Evolutionary conservation across 2,888 invertebrate species (phyloP), one percentile per base, ranked within the genome.

Genomic region (Chalcis sispes): DNA sequence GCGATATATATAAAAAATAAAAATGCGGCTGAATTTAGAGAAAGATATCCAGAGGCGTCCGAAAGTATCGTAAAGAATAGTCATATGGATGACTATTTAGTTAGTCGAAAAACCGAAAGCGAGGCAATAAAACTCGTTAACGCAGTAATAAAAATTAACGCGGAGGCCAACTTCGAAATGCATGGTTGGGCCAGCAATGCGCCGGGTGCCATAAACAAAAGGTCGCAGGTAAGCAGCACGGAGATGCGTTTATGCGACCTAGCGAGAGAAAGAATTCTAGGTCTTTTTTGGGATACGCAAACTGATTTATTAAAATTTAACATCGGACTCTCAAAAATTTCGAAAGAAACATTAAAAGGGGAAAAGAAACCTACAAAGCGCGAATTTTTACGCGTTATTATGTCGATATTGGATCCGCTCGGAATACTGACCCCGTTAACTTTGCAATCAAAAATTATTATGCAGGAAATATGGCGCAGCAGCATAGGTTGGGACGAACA

Each of bases 71-170:
- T 20, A 23, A 42, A 15, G 2, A 42, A 70, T 50, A 36, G 54
- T 8, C 71, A 75, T 52, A 71, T 75, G 71, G 75, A 71, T 27
- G 71, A 75, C 40, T 66, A 56, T 29, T 25, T 67, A 54, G 13
- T 1, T 1, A 70, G 70, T 70, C 4, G 25, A 1, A 8, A 10
- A 36, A 20, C 23, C 1, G 13, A 5, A 7, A 15, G 10, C 2
- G 42, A 61, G 13, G 42, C 20, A 2, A 10, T 23, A 23, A 7
- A 2, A 1, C 4, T 18, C 4, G n/a, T 61, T 20, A 20, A 13
- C 23, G 20, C 15, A 13, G 23, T 61, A 23, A 23, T 42, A 3
- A n/a, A 40, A 23, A 42, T 61, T 23, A 61, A 61, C 13, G 2
- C 5, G 13, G n/a, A 32, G 10, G 61, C 23, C 1, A 42, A 42